Conservation (phyloP, 1,140 invertebrate species). For the Forficula auricularia region DNA sequence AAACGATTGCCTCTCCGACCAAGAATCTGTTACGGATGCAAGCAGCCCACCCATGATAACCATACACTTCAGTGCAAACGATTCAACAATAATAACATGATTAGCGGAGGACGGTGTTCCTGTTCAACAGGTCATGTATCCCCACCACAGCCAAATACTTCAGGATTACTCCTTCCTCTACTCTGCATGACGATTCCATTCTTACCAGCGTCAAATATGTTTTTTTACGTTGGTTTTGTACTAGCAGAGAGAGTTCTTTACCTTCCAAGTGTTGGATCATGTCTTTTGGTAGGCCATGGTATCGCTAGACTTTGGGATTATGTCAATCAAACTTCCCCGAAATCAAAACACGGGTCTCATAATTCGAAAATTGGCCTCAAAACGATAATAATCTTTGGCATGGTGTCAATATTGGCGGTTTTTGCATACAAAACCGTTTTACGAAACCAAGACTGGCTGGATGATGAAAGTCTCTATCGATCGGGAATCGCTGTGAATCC, state of each 20-base stretch:
- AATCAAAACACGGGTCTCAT: slow-evolving; percentile 11
- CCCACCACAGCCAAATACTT: slow-evolving; percentile 23
- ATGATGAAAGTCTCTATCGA: slow-evolving; percentile 82
- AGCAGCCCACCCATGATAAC: slow-evolving; percentile 12
- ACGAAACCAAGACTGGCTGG: slow-evolving; percentile 77
- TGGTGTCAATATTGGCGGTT: slow-evolving; percentile 38
- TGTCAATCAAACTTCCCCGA: slow-evolving; percentile 22
- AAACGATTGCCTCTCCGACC: slow-evolving; percentile 10
- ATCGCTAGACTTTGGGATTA: slow-evolving; percentile 30
- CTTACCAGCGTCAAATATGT: slow-evolving; percentile 79
- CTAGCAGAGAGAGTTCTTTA: slow-evolving; percentile 90
- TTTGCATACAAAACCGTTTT: slow-evolving; percentile 59
- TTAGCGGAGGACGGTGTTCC: slow-evolving; percentile 3
- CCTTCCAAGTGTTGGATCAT: slow-evolving; percentile 88
- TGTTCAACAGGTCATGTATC: not conserved
- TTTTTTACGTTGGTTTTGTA: slow-evolving; percentile 94
- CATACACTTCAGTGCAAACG: slow-evolving; percentile 5
- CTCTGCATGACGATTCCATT: slow-evolving; percentile 76
- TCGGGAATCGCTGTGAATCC: slow-evolving; percentile 85
- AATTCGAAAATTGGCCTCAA: slow-evolving; percentile 21
- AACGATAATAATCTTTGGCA: slow-evolving; percentile 28
- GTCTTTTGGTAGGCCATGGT: slow-evolving; percentile 66
- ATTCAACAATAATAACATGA: not conserved
- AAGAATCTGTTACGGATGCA: slow-evolving; percentile 6
- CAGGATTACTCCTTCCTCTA: slow-evolving; percentile 37